Evolutionary conservation across 1,140 invertebrate species (phyloP).

Genomic region (Drosophila tristis): DNA sequence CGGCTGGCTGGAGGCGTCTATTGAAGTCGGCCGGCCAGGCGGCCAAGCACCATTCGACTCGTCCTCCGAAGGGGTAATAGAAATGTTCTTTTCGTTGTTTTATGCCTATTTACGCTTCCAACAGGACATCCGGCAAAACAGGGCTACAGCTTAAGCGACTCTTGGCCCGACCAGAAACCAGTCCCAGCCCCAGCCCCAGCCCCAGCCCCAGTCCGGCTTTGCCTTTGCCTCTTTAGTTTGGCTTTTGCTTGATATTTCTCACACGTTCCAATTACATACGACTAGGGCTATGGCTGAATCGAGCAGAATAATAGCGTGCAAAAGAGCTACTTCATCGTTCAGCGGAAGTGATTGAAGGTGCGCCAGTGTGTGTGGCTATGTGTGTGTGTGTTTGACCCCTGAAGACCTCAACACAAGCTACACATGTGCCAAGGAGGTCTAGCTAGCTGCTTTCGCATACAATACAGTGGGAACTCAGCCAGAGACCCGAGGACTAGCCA

Average conservation of each 20-base stretch:
- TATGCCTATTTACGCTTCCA: conserved; percentile 82
- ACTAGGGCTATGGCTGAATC: conserved; percentile 23
- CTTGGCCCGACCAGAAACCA: background rate
- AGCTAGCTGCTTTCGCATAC: conserved; percentile 55
- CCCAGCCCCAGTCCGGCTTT: no score
- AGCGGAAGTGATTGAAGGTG: conserved; percentile 84
- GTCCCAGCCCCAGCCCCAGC: background rate
- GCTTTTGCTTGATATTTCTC: conserved; percentile 77
- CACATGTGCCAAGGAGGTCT: conserved; percentile 33
- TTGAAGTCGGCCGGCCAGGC: conserved; percentile 10
- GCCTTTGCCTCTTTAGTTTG: conserved; percentile 31
- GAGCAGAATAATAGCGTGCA: conserved; percentile 83
- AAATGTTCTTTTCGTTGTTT: conserved; percentile 82
- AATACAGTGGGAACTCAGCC: conserved; percentile 43
- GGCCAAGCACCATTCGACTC: conserved; percentile 28
- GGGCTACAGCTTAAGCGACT: conserved; percentile 66
- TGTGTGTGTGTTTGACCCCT: conserved; percentile 30
- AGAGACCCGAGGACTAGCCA: conserved; percentile 38
- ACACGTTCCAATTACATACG: conserved; percentile 83
- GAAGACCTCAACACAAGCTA: conserved; percentile 17
- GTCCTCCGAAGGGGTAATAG: conserved; percentile 63
- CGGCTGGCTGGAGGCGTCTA: conserved; percentile 51
- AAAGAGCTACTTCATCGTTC: conserved; percentile 83
- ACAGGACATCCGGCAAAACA: conserved; percentile 80
- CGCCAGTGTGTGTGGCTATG: conserved; percentile 52